phyloP scores from a whole-genome alignment of 37 sponge, comb jelly and placozoan species.

The Tethya wilhelma region DNA sequence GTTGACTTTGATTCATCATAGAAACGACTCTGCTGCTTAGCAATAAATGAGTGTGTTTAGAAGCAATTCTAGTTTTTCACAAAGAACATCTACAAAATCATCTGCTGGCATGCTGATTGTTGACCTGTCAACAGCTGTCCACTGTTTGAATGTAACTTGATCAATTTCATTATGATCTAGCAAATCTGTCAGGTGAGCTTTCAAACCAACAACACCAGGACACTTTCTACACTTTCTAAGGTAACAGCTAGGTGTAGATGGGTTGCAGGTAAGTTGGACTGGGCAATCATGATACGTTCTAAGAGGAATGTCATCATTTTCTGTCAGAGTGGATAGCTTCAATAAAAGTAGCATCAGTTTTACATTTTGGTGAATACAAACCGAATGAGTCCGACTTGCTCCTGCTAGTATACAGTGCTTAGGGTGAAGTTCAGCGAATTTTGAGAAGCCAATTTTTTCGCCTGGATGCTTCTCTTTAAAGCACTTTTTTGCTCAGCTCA shows the following conservation, averaged over 20 bases:
- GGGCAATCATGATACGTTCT: background rate
- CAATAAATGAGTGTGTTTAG: too few species aligned
- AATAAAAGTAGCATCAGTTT: conserved; percentile 13
- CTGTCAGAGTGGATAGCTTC: background rate
- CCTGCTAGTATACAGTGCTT: conserved; percentile 34
- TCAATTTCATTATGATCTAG: conserved; percentile 14
- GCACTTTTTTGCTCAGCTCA: background rate
- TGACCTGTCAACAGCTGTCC: background rate
- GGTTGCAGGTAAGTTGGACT: conserved; percentile 6
- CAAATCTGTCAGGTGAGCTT: background rate
- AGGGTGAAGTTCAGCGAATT: conserved; percentile 36
- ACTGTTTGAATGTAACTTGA: background rate
- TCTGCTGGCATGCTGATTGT: background rate
- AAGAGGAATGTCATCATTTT: too few species aligned
- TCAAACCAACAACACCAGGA: background rate
- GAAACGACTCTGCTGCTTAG: too few species aligned
- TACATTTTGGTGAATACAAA: conserved; percentile 54
- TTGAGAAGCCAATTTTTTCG: conserved; percentile 42
- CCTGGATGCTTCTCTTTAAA: conserved; percentile 18
- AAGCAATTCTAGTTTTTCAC: too few species aligned
- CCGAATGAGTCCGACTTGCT: conserved; percentile 38
- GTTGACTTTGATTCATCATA: too few species aligned
- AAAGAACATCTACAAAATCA: background rate
- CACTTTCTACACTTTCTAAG: conserved; percentile 5
- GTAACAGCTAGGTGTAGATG: background rate